Base-by-base conservation (phyloP, 2,797 vertebrate genomes). In the Notolepis coatsorum region DNA sequence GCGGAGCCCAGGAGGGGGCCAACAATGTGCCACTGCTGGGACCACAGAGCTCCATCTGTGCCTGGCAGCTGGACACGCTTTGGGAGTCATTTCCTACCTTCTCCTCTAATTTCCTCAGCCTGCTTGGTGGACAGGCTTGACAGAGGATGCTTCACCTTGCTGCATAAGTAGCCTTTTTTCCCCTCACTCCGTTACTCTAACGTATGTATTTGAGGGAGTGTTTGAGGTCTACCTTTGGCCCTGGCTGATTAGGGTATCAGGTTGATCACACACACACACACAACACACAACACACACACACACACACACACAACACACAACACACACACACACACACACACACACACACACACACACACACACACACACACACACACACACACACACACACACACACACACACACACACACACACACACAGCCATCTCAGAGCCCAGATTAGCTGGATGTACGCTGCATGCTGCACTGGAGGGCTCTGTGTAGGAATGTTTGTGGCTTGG, bases 21-120 rank as follows among this genome's bases (percentile, higher is more conserved):
- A 87, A 88, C 88, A 87, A 88, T 83, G 75, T 69, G 61, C 86
- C 83, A 83, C 83, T 86, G 73, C 77, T 86, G 68, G 64, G 42
- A 53, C 82, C 82, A 93, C 88, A 91, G 84, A 86, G 71, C 79
- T 61, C 74, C 5, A 70, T 70, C 82, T 94, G 85, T 93, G 75
- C 52, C 42, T 20, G 71, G 68, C 77, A 35, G 37, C 84, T 75
- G 53, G 71, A 84, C 83, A 72, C 51, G 74, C 73, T 89, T 87
- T 85, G 86, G 77, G 81, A 81, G 87, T 89, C 75, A 91, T 91
- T 93, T 94, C 90, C 92, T 90, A 88, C 89, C 87, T 88, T 91
- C 91, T 88, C 76, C 77, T 90, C 82, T 80, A 88, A 93, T 93
- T 94, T 94, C 93, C 93, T 92, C 56, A 1, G 54, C 68, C 45